Conservation (phyloP, 1,140 invertebrate species). For the Arctopsyche grandis region DNA sequence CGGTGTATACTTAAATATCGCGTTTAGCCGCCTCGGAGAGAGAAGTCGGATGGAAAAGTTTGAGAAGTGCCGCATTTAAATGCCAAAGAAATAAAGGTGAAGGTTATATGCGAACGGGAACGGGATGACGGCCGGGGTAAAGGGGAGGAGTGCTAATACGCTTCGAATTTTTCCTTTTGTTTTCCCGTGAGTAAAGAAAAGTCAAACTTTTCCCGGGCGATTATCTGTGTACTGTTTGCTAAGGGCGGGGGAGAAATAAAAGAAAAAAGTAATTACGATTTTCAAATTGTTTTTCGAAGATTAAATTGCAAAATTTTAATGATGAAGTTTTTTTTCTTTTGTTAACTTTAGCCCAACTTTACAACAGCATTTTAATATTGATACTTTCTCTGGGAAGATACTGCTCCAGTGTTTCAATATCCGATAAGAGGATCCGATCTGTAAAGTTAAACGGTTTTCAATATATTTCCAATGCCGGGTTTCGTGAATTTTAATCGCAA, state of each 20-base stretch:
- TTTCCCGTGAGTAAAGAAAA: not conserved
- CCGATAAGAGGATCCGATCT: no score
- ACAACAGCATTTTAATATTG: not conserved
- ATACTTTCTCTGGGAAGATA: not conserved
- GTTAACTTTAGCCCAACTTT: not conserved
- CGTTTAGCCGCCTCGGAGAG: constrained; percentile 32
- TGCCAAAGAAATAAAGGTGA: constrained; percentile 8
- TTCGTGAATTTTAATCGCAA: not conserved
- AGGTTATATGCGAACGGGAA: constrained; percentile 8
- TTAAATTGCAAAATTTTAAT: constrained; percentile 35
- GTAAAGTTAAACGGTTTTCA: not conserved
- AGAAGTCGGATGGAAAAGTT: constrained; percentile 44
- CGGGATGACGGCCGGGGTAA: no score
- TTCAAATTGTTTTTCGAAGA: constrained; percentile 15
- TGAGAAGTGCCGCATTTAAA: constrained; percentile 21
- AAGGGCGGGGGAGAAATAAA: not conserved
- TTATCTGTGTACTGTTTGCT: constrained; percentile 19
- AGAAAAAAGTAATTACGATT: constrained; percentile 35
- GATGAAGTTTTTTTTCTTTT: constrained; percentile 33
- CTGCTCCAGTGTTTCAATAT: no score
- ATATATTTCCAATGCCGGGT: not conserved
- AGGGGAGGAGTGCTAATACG: not conserved
- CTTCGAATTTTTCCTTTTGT: constrained; percentile 10
- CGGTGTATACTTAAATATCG: constrained; percentile 42
- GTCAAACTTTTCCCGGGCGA: constrained; percentile 2